Evolutionary conservation across 1,140 invertebrate genomes (phyloP).

Genomic region (Tetragonula clypearis): DNA sequence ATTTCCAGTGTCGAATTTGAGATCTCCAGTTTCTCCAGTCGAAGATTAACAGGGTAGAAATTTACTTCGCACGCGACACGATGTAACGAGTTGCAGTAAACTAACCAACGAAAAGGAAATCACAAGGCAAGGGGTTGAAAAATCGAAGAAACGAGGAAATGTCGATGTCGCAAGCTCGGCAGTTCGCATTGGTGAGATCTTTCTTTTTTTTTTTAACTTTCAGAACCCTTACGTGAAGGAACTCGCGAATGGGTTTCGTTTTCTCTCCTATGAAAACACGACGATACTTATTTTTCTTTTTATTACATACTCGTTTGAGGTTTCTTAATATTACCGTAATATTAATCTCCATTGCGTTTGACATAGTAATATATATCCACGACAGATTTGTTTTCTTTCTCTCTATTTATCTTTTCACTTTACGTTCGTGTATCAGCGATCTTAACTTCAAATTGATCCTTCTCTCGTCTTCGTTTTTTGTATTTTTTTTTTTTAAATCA

Average conservation of each 20-base stretch:
- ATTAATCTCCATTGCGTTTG: constrained; percentile 28
- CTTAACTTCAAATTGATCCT: background rate
- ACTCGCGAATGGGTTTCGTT: background rate
- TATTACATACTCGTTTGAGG: constrained; percentile 5
- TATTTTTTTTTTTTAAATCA: background rate
- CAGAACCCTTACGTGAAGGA: constrained; percentile 10
- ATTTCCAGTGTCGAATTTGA: too few relatives aligned
- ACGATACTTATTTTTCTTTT: constrained; percentile 21
- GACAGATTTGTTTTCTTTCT: background rate
- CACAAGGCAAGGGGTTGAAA: background rate
- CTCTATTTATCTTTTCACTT: background rate
- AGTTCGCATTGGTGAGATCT: background rate
- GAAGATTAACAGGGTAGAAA: too few relatives aligned
- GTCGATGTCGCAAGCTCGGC: constrained; percentile 27
- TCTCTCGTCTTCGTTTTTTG: background rate
- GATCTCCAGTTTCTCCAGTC: too few relatives aligned
- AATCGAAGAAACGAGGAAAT: constrained; percentile 12
- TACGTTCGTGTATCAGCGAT: background rate
- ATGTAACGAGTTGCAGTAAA: too few relatives aligned
- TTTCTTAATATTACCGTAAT: constrained; percentile 40
- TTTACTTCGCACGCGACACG: too few relatives aligned
- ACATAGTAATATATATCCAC: constrained; percentile 31
- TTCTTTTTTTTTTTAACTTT: too few relatives aligned
- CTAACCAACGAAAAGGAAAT: too few relatives aligned
- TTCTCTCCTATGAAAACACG: constrained; percentile 24